Base-by-base conservation (phyloP, 2,797 vertebrate species). In the Uromys caudimaculatus region DNA sequence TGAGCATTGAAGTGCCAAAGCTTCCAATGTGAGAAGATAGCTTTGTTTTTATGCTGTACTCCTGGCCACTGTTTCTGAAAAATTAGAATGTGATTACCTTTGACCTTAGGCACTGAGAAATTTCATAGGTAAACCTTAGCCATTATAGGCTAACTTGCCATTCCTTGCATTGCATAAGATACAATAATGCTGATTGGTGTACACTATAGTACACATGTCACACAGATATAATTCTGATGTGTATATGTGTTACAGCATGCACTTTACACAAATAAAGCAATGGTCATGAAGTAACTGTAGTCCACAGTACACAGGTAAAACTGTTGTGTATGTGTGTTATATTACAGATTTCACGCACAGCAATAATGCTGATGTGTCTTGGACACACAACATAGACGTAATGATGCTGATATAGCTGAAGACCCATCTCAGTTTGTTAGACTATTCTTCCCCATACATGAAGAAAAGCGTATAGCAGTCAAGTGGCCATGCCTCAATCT, bases 11-110 rank as follows among this genome's bases (percentile, higher is more conserved):
- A 23, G 38, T 58, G 71, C 44, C 11, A 5, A 93, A 79, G 32
- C 54, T 91, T 87, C 58, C 47, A 90, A 82, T 29, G 29, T 79
- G 16, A 94, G 41, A 58, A 88, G 38, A 76, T 14, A 96, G 35
- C 35, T 95, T 91, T 89, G 73, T 93, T 95, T 85, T 93, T 69
- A 73, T 44, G 8, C 56, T 85, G 1, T 90, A 24, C 16, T 6
- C 7, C 62, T 82, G 67, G 73, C 12, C 3, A 41, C 27, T 19
- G 64, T 69, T 75, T 13, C 56, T 27, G 17, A 3, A 32, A 21
- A 35, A 32, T 4, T 2, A 60, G 62, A 73, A 77, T 7, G 14
- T 38, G 58, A 73, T 62, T 81, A 24, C 77, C 62, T 90, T 86
- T 62, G 88, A 4, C 17, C 2, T 2, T 76, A 79, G 35, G 8